A percentile compares a stretch with the other conserved stretches of the same genome.
Conservation (phyloP, 2,113 vertebrate genomes). For the Fregetta grallaria region DNA sequence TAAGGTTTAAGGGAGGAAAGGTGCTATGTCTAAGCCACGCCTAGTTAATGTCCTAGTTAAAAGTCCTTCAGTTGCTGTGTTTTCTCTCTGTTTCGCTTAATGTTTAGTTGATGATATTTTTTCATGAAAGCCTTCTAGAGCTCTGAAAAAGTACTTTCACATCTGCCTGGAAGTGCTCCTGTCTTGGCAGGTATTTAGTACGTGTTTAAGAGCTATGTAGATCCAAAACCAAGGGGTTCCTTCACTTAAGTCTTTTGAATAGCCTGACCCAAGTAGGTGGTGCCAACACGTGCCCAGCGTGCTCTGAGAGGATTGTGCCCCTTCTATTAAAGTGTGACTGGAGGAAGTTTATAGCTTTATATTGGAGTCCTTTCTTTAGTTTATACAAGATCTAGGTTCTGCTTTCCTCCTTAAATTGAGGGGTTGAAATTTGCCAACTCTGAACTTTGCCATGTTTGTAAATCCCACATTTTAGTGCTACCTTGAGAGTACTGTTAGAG, state of each 20-base stretch:
- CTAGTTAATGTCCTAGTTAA: neutral
- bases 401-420: neutral
- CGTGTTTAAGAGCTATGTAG: accelerated
- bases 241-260: neutral
- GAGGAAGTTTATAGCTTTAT: neutral
- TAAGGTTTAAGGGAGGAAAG: neutral
- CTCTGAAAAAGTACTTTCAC: neutral
- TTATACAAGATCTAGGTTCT: neutral
- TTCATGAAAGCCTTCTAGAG: neutral
- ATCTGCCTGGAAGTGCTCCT: neutral
- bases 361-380: neutral
- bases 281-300: neutral
- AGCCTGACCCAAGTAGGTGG: neutral
- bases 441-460: neutral
- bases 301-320: neutral
- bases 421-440: neutral
- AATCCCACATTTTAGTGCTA: neutral
- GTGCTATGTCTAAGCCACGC: neutral
- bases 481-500: neutral
- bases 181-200: neutral
- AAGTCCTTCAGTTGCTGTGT: neutral
- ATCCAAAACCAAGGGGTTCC: neutral
- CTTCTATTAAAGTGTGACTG: neutral
- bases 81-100: neutral
- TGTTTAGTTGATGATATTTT: neutral